Evolutionary conservation across 2,797 vertebrate genomes (phyloP).

Genomic region (Argyrosomus regius): DNA sequence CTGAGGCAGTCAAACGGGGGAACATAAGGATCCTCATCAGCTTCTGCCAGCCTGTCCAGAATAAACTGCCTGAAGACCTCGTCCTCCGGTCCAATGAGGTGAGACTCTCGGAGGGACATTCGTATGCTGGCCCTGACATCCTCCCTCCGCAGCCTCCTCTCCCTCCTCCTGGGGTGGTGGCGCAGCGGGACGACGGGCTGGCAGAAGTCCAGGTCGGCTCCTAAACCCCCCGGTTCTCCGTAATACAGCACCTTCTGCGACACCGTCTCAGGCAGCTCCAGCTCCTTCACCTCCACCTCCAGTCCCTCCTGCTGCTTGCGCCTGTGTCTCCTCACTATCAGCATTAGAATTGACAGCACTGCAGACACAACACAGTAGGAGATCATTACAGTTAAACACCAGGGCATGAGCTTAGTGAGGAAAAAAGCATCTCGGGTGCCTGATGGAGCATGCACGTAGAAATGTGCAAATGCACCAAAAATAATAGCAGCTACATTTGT

Average conservation of each 20-base stretch:
- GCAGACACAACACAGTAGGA: conserved; percentile 68
- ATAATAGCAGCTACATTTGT: conserved; percentile 46
- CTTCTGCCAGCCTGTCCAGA: conserved; percentile 90
- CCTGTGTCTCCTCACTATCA: conserved; percentile 86
- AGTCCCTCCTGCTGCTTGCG: conserved; percentile 77
- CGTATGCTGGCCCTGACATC: conserved; percentile 85
- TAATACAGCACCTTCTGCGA: conserved; percentile 92
- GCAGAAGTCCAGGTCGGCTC: conserved; percentile 64
- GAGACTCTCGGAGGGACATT: conserved; percentile 89
- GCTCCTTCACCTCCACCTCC: conserved; percentile 78
- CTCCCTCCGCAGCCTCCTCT: conserved; percentile 75
- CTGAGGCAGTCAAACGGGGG: conserved; percentile 92
- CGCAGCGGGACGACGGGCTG: conserved; percentile 84
- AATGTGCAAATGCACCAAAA: conserved; percentile 22
- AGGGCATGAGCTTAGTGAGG: conserved; percentile 45
- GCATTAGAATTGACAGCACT: conserved; percentile 89
- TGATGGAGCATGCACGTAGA: conserved; percentile 53
- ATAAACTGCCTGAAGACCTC: conserved; percentile 92
- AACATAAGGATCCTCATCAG: conserved; percentile 86
- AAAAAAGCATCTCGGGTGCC: conserved; percentile 34
- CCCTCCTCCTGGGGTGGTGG: conserved; percentile 75
- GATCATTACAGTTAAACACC: conserved; percentile 74
- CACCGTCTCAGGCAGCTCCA: conserved; percentile 88
- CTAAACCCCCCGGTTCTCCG: conserved; percentile 73
- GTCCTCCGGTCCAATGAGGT: conserved; percentile 91